Conservation (phyloP, 2,797 vertebrate genomes). For the Gorsachius magnificus region DNA sequence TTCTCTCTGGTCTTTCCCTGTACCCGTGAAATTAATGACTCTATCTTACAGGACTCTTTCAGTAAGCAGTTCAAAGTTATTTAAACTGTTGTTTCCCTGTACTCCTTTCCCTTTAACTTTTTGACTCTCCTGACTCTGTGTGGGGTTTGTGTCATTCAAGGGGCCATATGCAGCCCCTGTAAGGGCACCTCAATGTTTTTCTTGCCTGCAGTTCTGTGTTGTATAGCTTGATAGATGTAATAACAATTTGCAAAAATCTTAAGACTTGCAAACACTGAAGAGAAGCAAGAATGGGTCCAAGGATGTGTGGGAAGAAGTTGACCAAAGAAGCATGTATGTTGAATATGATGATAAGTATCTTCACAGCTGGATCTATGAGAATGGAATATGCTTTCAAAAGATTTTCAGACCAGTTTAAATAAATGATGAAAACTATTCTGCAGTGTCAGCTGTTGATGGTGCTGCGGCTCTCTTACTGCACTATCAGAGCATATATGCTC, state of each 20-base stretch:
- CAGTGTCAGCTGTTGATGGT: slow-evolving; percentile 21
- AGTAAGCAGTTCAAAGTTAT: neutral
- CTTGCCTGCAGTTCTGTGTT: slow-evolving; percentile 1
- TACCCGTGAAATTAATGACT: slow-evolving; percentile 11
- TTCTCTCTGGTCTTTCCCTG: neutral
- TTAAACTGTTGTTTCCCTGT: slow-evolving; percentile 25
- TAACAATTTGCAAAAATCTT: slow-evolving; percentile 51
- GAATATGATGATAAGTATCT: slow-evolving; percentile 5
- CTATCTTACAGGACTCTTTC: neutral
- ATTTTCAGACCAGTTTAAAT: slow-evolving; percentile 38
- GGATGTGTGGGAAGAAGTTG: slow-evolving; percentile 22
- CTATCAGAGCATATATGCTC: neutral
- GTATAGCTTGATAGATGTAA: slow-evolving; percentile 11
- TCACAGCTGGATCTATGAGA: slow-evolving; percentile 39
- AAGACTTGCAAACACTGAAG: slow-evolving; percentile 20
- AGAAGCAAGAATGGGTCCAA: neutral
- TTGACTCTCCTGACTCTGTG: neutral
- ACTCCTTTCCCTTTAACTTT: slow-evolving; percentile 27
- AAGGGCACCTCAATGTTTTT: slow-evolving; percentile 36
- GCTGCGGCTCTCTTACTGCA: neutral
- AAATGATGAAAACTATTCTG: slow-evolving; percentile 46
- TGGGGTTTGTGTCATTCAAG: neutral
- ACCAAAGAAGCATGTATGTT: neutral
- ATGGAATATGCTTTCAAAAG: slow-evolving; percentile 6
- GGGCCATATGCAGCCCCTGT: neutral